phyloP scores from a whole-genome alignment of 2,113 vertebrate genomes.

The Pteronura brasiliensis region DNA sequence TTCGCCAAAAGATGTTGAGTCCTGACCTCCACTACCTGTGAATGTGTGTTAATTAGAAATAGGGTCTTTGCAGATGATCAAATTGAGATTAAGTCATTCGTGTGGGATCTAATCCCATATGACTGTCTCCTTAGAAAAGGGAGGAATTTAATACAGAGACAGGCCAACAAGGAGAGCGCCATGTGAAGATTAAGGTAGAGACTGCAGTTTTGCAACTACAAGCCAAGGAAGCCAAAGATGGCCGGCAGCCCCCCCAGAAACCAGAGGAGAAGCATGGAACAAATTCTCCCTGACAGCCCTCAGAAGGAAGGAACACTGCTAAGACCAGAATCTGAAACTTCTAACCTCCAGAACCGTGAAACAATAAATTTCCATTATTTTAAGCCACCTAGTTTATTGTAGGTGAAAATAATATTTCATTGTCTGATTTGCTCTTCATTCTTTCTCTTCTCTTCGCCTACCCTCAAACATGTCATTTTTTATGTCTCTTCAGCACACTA shows the following conservation, averaged over 20 bases:
- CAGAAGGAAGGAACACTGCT: not conserved
- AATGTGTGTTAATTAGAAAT: not conserved
- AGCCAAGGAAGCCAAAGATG: not conserved
- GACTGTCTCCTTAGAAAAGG: not conserved
- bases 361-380: not conserved
- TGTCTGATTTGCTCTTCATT: not conserved
- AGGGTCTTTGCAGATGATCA: not conserved
- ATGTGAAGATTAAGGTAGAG: not conserved
- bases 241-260: not conserved
- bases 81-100: not conserved
- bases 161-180: not conserved
- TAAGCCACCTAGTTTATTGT: not conserved
- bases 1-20: not conserved
- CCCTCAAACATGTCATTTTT: not conserved
- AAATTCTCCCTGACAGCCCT: not conserved
- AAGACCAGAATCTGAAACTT: not conserved
- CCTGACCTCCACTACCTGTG: not conserved
- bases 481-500: not conserved
- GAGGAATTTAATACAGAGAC: not conserved
- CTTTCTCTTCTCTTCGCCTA: not conserved
- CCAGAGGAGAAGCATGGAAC: not conserved
- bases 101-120: not conserved
- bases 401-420: not conserved
- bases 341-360: not conserved
- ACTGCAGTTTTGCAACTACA: not conserved